These are phyloP conservation scores for Dendroctonus valens DNA, from an alignment of 1,140 invertebrate species.

Conservation along the genomic window DNA sequence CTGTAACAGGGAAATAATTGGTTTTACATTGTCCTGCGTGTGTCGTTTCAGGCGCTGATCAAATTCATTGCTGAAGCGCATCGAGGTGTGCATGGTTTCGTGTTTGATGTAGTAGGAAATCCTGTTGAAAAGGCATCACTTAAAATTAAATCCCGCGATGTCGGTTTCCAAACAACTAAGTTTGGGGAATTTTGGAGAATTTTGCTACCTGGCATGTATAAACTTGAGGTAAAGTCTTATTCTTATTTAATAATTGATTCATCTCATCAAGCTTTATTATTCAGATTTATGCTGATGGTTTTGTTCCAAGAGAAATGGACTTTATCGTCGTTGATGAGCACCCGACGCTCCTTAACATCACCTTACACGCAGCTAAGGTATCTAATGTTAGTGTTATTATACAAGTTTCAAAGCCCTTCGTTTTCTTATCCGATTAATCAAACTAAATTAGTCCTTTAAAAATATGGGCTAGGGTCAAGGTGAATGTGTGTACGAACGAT, in stretches of 20 bases:
- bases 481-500: no score
- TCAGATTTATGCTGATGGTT: constrained; percentile 82
- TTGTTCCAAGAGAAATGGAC: constrained; percentile 75
- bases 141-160: constrained; percentile 81
- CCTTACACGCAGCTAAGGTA: constrained; percentile 78
- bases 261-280: constrained; percentile 15
- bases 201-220: constrained; percentile 79
- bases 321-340: constrained; percentile 84
- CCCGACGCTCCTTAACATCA: constrained; percentile 82
- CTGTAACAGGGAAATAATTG: no score
- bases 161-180: constrained; percentile 84
- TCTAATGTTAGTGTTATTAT: not conserved
- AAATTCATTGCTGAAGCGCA: constrained; percentile 87
- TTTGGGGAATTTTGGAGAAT: constrained; percentile 94
- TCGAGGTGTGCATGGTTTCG: constrained; percentile 79
- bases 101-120: constrained; percentile 77
- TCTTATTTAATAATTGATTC: no score
- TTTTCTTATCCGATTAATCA: no score
- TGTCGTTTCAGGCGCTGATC: constrained; percentile 66
- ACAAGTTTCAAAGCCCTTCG: not conserved
- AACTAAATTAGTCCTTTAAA: no score
- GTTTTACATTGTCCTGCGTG: not conserved
- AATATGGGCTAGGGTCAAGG: no score
- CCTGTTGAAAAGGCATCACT: constrained; percentile 80
- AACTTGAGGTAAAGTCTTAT: constrained; percentile 68